Conservation (phyloP, 2,797 vertebrate species). For the Falco peregrinus region DNA sequence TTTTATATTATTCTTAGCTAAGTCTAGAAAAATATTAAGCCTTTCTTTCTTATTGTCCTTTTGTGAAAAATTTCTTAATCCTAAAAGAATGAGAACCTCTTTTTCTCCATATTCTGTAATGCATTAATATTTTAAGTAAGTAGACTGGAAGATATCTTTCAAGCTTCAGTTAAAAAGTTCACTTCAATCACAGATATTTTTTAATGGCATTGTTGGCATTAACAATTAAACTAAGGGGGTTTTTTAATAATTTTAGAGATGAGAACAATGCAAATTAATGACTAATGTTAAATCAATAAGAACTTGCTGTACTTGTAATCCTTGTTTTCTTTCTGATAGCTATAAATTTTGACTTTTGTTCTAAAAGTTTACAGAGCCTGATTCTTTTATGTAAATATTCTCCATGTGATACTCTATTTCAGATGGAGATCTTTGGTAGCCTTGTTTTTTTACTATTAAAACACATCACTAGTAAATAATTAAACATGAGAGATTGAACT, state of each 20-base stretch:
- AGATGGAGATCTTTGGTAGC: background rate
- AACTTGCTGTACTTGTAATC: background rate
- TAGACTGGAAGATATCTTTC: conserved; percentile 35
- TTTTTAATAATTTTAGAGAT: conserved; percentile 29
- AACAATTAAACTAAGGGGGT: conserved; percentile 52
- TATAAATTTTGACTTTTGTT: background rate
- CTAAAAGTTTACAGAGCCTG: background rate
- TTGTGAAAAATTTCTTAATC: conserved; percentile 54
- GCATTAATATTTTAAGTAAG: conserved; percentile 72
- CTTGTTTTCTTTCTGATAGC: background rate
- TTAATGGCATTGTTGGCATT: conserved; percentile 30
- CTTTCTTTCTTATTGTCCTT: conserved; percentile 29
- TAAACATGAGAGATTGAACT: conserved; percentile 1
- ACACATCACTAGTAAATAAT: conserved; percentile 16
- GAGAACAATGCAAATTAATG: background rate
- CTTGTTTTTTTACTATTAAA: background rate
- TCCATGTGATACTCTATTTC: background rate
- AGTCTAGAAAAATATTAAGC: background rate
- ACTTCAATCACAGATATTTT: conserved; percentile 27
- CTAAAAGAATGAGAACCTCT: background rate
- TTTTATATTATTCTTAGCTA: conserved; percentile 34
- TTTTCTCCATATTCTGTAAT: conserved; percentile 8
- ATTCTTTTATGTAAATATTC: conserved; percentile 12
- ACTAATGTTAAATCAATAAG: background rate
- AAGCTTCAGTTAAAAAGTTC: conserved; percentile 38